Evolutionary conservation across 2,888 invertebrate genomes (phyloP).

Genomic region (Pristionchus exspectatus): DNA sequence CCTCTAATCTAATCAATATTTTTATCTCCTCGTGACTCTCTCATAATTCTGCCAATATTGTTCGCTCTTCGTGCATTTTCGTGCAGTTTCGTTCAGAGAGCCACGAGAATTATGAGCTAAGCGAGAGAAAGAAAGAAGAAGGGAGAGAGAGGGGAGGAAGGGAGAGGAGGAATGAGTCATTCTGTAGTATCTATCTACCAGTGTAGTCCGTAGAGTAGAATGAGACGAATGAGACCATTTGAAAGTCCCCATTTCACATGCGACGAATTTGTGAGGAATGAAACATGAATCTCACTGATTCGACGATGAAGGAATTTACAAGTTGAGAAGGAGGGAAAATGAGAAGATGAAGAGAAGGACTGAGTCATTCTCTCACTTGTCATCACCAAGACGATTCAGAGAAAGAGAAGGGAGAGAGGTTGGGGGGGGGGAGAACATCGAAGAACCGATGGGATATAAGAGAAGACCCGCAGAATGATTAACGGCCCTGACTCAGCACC

Average conservation of each 20-base stretch:
- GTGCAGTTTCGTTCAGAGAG: constrained; percentile 13
- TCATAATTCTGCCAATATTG: constrained; percentile 7
- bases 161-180: constrained; percentile 55
- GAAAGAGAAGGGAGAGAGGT: neutral
- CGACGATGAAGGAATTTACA: neutral
- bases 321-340: neutral
- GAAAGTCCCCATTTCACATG: neutral
- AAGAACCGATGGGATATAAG: neutral
- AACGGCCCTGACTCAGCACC: neutral
- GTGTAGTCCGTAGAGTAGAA: constrained; percentile 9
- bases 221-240: neutral
- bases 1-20: neutral
- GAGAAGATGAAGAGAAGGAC: neutral
- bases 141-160: constrained; percentile 49
- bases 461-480: neutral
- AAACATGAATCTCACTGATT: neutral
- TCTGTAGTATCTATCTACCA: neutral
- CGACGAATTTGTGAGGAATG: neutral
- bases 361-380: neutral
- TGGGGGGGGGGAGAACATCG: neutral
- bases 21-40: neutral
- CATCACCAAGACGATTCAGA: constrained; percentile 11
- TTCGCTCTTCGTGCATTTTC: neutral
- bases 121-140: neutral
- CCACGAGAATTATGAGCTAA: constrained; percentile 11